phyloP scores from a whole-genome alignment of 1,140 invertebrate genomes.

The Drosophila sechellia region DNA sequence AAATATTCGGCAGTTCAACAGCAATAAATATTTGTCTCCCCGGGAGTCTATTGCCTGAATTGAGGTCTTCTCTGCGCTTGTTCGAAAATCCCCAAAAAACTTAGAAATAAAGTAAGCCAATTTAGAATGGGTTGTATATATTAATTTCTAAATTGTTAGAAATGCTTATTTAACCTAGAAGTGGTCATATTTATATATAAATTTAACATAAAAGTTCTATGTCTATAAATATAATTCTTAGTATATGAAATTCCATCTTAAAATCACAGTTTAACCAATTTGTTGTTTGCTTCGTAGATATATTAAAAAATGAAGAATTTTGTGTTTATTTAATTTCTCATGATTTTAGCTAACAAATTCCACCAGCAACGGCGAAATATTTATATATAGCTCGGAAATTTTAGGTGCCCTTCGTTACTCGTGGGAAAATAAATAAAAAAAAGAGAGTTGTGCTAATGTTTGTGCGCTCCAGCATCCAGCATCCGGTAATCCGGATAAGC shows the following conservation, averaged over 20 bases:
- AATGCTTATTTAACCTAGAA: too few relatives aligned
- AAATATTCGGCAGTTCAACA: slow-evolving; percentile 58
- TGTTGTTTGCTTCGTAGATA: too few relatives aligned
- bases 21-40: slow-evolving; percentile 57
- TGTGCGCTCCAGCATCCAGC: slow-evolving; percentile 47
- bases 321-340: neutral
- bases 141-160: neutral
- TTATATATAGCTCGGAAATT: slow-evolving; percentile 8
- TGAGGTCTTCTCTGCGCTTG: slow-evolving; percentile 5
- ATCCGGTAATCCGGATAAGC: slow-evolving; percentile 61
- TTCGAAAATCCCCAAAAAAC: neutral
- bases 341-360: neutral
- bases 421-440: slow-evolving; percentile 6
- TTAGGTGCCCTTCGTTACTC: neutral
- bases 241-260: too few relatives aligned
- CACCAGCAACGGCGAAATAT: neutral
- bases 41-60: slow-evolving; percentile 23
- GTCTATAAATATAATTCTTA: too few relatives aligned
- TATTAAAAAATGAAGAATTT: neutral
- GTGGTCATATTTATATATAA: too few relatives aligned
- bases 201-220: too few relatives aligned
- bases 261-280: too few relatives aligned
- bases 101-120: neutral
- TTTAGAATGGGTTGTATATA: slow-evolving; percentile 8
- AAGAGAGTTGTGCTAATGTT: slow-evolving; percentile 43